phyloP scores from a whole-genome alignment of 2,113 vertebrate species.

The Silurus glanis region DNA sequence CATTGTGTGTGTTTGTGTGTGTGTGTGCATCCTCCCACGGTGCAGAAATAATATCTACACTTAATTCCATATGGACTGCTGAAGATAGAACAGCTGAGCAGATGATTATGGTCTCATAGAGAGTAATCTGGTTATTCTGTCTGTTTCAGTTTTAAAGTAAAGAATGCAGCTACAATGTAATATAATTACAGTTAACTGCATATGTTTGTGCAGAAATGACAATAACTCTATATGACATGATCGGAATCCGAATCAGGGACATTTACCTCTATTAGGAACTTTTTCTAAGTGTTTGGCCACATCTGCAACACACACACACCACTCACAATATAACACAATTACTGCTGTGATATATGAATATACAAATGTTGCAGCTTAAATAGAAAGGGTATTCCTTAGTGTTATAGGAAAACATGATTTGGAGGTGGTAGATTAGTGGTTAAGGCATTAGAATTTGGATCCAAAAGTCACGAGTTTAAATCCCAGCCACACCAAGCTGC shows the following conservation, averaged over 20 bases:
- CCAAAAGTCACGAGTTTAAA: too few species aligned
- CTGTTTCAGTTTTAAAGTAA: neutral
- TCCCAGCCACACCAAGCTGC: too few species aligned
- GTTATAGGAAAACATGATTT: neutral
- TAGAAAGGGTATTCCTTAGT: neutral
- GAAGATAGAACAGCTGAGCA: slow-evolving; percentile 39
- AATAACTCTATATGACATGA: neutral
- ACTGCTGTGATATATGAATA: neutral
- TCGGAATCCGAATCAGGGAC: neutral
- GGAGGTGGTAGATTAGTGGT: too few species aligned
- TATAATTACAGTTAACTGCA: neutral
- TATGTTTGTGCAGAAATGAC: neutral
- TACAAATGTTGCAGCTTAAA: neutral
- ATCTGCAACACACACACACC: neutral
- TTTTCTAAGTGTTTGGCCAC: neutral
- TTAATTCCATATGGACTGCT: slow-evolving; percentile 31
- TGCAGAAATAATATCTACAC: slow-evolving; percentile 29
- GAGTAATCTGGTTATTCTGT: neutral
- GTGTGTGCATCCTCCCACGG: slow-evolving; percentile 18
- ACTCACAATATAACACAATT: neutral
- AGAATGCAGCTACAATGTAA: neutral
- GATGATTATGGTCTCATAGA: slow-evolving; percentile 13
- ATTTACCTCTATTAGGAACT: neutral
- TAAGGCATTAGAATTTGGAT: too few species aligned
- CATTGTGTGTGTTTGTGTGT: neutral